Evolutionary conservation across 2,113 vertebrate genomes (phyloP), one percentile per base, ranked within the genome.

Genomic region (Forbesichthys agassizii): DNA sequence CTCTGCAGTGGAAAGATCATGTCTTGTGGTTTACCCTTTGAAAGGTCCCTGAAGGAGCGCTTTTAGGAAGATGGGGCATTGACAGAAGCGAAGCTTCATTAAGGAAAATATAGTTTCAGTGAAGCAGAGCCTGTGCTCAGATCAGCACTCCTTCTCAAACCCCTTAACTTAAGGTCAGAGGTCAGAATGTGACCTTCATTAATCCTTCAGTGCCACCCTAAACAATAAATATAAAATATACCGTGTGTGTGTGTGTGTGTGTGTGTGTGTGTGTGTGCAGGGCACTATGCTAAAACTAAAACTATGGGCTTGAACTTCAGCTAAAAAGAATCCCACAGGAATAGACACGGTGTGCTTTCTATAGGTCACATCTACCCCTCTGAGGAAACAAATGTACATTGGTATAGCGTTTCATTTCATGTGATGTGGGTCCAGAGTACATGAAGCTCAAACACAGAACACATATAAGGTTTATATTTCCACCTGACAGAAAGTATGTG

Each of bases 151-250:
- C 33, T n/a, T 59, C 69, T 75, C 64, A 66, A 48, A 48, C 66
- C 53, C 48, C 64, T 77, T 68, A 51, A 62, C 64, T 58, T 56
- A 61, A 56, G 69, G 68, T 77, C 77, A 67, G 2, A 3, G 78
- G 78, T 86, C 69, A 84, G 69, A 75, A 74, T 79, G 80, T 77
- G 69, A 80, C 56, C 64, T 79, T 73, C 33, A 53, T 61, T 78
- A 80, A 88, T 87, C 58, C 71, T 54, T 74, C 67, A 66, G 47
- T 67, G 27, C 33, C 52, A 49, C 48, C 10, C 14, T 64, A 63
- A 86, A 88, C 80, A 81, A 86, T 86, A 75, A 66, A 51, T 69
- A n/a, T 75, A 71, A 68, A 55, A 16, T 52, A 61, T 80, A 78
- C 68, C 64, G 18, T 9, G 11, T 64, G 59, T 54, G 66, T 14